Conservation (phyloP, 2,113 vertebrate genomes). For the Perca fluviatilis region DNA sequence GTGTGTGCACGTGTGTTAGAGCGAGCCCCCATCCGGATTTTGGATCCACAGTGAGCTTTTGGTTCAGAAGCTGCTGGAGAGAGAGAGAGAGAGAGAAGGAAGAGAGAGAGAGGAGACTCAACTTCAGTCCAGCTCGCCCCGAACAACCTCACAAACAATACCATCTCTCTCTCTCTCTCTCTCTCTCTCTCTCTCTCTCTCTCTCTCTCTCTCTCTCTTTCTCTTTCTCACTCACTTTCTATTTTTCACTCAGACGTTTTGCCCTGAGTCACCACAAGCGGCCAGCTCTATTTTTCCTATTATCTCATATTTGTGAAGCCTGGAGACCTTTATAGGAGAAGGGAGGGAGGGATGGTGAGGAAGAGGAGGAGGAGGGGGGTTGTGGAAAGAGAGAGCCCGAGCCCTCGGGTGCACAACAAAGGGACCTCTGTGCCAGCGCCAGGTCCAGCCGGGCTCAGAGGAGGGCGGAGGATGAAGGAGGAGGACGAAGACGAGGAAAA, state of each 20-base stretch:
- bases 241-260: constrained; percentile 83
- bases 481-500: constrained; percentile 89
- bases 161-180: constrained; percentile 53
- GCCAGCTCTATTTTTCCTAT: constrained; percentile 92
- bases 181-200: constrained; percentile 49
- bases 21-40: constrained; percentile 62
- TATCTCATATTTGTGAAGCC: constrained; percentile 93
- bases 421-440: constrained; percentile 95
- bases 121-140: constrained; percentile 61
- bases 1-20: constrained; percentile 37
- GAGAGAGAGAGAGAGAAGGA: constrained; percentile 34
- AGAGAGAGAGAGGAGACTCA: constrained; percentile 48
- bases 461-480: constrained; percentile 88
- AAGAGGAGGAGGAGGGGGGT: constrained; percentile 33
- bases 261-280: constrained; percentile 86
- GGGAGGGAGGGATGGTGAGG: constrained; percentile 37
- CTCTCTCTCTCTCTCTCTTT: constrained; percentile 50
- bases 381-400: constrained; percentile 79
- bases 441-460: constrained; percentile 95
- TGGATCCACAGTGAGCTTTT: constrained; percentile 70
- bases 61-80: constrained; percentile 72
- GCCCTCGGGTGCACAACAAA: constrained; percentile 92
- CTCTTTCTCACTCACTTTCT: constrained; percentile 68
- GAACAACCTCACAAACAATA: constrained; percentile 73
- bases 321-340: constrained; percentile 77